Base-by-base conservation (phyloP, 1,140 invertebrate species). In the Leptinotarsa texana region DNA sequence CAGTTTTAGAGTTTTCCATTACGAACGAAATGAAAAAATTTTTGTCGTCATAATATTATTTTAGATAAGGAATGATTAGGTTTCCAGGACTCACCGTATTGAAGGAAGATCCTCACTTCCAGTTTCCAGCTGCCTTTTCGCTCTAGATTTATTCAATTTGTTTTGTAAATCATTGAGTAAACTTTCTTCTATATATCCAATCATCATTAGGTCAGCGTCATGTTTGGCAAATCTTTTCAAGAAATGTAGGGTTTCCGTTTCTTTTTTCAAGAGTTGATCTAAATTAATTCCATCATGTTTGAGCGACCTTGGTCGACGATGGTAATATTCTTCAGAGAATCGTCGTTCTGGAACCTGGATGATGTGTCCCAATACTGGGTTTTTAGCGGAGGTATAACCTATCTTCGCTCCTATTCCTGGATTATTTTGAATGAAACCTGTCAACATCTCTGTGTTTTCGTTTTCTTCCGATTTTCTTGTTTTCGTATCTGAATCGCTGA, bases 61-160 rank as follows among this genome's bases (percentile, higher is more conserved):
- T 11, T 42, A 42, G 8, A 42, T 42, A 42, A 11, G 6, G 2
- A 42, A 42, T 8, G 2, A 42, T 42, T 42, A 11, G 2, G 33
- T 11, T 42, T 11, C 33, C 33, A 42, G 6, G 33, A 49, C 17
- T 48, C 24, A 69, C 68, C 33, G 22, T 11, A 13, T 24, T 13
- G 57, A 48, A 17, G 33, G 42, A 17, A n/a, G 15, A 47, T 48
- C 63, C 33, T 24, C 4, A 3, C 72, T 63, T 13, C 18, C 48
- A 22, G n/a, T 57, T 17, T 57, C 51, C 51, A 57, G n/a, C n/a
- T 57, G 51, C 6, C 77, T 73, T 71, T 75, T 78, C 3, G 22
- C 11, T 74, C 72, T 77, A 6, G 22, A 18, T 49, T 51, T 15
- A 27, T 67, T 67, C 3, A 22, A 5, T 24, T 24, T 65, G 13